Conservation (phyloP, 1,140 invertebrate genomes). For the Zelostemma sp. region DNA sequence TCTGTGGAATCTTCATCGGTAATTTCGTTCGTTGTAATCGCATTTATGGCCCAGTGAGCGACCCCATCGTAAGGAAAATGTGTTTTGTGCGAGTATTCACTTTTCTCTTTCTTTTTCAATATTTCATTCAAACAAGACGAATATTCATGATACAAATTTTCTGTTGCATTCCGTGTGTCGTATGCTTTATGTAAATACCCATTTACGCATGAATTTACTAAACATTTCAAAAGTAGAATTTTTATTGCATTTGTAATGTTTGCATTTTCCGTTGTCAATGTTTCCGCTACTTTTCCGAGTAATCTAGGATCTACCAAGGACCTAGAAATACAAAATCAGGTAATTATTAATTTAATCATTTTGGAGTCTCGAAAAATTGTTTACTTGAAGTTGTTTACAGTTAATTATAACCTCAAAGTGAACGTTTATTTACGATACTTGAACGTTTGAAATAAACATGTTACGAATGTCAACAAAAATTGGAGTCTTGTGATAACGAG, state of each 20-base stretch:
- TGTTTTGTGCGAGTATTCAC: conserved; percentile 27
- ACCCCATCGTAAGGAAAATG: conserved; percentile 57
- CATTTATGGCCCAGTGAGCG: conserved; percentile 45
- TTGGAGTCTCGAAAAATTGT: too few species aligned
- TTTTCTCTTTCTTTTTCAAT: conserved; percentile 9
- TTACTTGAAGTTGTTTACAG: too few species aligned
- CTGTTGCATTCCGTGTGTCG: neutral
- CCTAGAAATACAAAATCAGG: conserved; percentile 46
- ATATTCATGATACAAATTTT: conserved; percentile 15
- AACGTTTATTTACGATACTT: too few species aligned
- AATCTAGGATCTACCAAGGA: conserved; percentile 29
- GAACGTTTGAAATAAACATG: too few species aligned
- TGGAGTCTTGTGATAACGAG: too few species aligned
- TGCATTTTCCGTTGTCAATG: conserved; percentile 32
- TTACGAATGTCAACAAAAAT: too few species aligned
- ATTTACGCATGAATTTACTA: conserved; percentile 56
- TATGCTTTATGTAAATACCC: conserved; percentile 36
- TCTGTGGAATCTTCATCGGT: conserved; percentile 16
- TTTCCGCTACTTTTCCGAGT: conserved; percentile 52
- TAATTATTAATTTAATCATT: too few species aligned
- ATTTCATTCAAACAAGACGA: conserved; percentile 13
- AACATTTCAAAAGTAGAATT: conserved; percentile 55
- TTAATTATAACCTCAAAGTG: too few species aligned
- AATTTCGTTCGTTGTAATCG: conserved; percentile 18
- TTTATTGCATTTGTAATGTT: conserved; percentile 32